Percentiles rank a stretch among this genome's conserved stretches.
These are phyloP conservation scores for Yasuhikotakia modesta DNA, from an alignment of 2,797 vertebrate genomes.

Conservation along the genomic window DNA sequence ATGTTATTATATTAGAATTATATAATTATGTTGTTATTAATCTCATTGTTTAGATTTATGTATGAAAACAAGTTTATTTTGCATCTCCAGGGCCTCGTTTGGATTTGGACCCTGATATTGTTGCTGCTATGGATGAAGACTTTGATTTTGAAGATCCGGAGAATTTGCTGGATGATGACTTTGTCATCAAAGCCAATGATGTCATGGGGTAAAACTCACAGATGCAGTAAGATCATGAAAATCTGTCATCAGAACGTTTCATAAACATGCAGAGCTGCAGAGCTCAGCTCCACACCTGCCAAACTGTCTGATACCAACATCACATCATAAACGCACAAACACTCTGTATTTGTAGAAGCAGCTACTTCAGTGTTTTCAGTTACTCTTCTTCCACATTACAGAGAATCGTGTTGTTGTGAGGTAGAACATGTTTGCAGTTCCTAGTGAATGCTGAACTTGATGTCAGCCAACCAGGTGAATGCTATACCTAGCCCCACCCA, in stretches of 20 bases:
- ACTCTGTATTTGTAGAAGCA: no score
- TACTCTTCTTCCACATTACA: no score
- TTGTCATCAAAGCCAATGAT: slow-evolving; percentile 85
- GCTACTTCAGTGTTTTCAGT: no score
- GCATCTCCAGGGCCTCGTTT: slow-evolving; percentile 83
- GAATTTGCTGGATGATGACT: slow-evolving; percentile 94
- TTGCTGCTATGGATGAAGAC: slow-evolving; percentile 94
- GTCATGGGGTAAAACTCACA: slow-evolving; percentile 67
- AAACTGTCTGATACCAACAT: no score
- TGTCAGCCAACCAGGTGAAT: neutral
- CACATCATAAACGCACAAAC: no score
- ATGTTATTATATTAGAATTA: no score
- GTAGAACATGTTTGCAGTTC: no score
- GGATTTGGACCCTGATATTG: slow-evolving; percentile 96
- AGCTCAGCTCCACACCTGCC: no score
- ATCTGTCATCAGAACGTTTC: neutral
- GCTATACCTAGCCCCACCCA: neutral
- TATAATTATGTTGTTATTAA: no score
- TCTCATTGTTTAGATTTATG: no score
- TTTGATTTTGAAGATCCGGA: slow-evolving; percentile 91
- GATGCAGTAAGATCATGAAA: neutral
- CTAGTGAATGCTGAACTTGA: neutral
- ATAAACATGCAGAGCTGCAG: neutral
- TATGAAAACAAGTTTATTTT: no score
- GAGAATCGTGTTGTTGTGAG: neutral